A percentile compares a stretch with the other conserved stretches of the same genome.
Conservation (phyloP, 1,140 invertebrate genomes). For the Nomia melanderi region DNA sequence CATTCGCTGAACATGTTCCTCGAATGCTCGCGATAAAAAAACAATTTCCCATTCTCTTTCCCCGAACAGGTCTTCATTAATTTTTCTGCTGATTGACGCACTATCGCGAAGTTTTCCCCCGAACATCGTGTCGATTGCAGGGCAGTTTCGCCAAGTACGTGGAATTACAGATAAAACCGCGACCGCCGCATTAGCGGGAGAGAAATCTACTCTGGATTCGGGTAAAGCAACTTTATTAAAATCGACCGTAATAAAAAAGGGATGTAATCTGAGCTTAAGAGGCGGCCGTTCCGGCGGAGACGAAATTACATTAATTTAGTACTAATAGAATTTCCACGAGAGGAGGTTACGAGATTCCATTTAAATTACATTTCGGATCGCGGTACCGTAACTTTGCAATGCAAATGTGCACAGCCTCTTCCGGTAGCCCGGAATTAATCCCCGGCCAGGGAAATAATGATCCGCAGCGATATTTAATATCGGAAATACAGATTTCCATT, state of each 20-base stretch:
- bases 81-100: no score
- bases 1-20: no score
- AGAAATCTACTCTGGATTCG: no score
- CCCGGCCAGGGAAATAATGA: conserved; percentile 17
- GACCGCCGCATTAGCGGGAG: no score
- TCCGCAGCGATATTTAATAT: conserved; percentile 36
- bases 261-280: conserved; percentile 3
- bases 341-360: conserved; percentile 7
- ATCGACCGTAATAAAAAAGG: neutral
- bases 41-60: no score
- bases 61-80: no score
- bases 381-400: conserved; percentile 17
- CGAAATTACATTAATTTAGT: conserved; percentile 15
- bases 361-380: conserved; percentile 19
- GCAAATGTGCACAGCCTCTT: conserved; percentile 15
- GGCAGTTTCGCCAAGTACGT: no score
- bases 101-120: no score
- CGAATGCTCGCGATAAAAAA: no score
- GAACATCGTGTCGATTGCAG: no score
- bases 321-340: neutral
- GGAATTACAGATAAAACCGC: no score
- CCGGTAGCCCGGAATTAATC: neutral
- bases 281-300: no score
- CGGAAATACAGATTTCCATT: conserved; percentile 7
- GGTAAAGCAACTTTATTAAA: neutral